phyloP scores from a whole-genome alignment of 2,888 invertebrate species.

The Meiosimyza decipiens region DNA sequence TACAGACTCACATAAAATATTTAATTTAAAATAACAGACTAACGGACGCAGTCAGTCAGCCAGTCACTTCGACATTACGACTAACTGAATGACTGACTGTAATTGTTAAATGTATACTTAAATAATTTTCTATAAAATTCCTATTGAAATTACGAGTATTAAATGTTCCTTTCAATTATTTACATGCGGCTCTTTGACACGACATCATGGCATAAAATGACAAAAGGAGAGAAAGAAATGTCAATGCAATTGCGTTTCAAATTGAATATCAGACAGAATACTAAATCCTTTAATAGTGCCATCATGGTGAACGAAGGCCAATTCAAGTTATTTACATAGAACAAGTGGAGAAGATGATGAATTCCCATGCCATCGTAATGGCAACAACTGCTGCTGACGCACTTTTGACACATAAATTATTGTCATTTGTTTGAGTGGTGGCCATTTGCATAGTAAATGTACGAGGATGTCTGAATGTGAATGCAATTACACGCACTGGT shows the following conservation, averaged over 20 bases:
- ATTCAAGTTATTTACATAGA: background rate
- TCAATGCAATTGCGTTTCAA: slow-evolving; percentile 10
- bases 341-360: slow-evolving; percentile 12
- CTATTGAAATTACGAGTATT: slow-evolving; percentile 19
- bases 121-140: slow-evolving; percentile 5
- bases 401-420: slow-evolving; percentile 13
- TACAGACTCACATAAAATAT: slow-evolving; percentile 9
- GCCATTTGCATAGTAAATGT: too few relatives aligned
- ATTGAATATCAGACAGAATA: background rate
- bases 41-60: background rate
- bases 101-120: slow-evolving; percentile 18
- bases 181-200: background rate
- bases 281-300: slow-evolving; percentile 4
- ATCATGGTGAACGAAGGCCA: background rate
- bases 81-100: background rate
- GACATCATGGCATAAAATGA: slow-evolving; percentile 12
- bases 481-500: too few relatives aligned
- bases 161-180: slow-evolving; percentile 24
- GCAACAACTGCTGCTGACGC: slow-evolving; percentile 11
- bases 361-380: background rate
- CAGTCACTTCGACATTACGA: background rate
- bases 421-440: background rate
- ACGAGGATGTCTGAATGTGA: too few relatives aligned
- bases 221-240: background rate
- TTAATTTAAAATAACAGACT: slow-evolving; percentile 4